Percentiles rank a stretch among this genome's conserved stretches.
Evolutionary conservation across 2,888 invertebrate species (phyloP).

Genomic region (Pammene aurita): DNA sequence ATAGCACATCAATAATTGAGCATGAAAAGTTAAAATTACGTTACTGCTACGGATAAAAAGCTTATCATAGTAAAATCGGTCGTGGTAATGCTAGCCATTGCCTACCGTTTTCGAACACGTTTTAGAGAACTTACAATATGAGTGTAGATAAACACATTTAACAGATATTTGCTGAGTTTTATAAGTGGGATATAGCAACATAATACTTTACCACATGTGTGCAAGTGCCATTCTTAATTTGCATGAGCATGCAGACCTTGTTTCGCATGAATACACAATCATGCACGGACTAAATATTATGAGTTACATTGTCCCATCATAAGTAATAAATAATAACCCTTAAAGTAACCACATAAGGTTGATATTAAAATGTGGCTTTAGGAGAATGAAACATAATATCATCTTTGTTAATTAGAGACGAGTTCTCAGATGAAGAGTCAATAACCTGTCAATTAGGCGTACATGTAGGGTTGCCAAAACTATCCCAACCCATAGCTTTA

Average conservation of each 20-base stretch:
- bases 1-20: too few species aligned
- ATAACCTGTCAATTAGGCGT: constrained; percentile 18
- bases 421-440: constrained; percentile 23
- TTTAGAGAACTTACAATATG: too few species aligned
- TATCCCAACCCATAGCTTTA: not conserved
- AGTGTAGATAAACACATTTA: too few species aligned
- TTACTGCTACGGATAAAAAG: too few species aligned
- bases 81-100: too few species aligned
- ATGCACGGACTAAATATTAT: constrained; percentile 5
- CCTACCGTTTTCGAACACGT: too few species aligned
- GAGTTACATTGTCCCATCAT: constrained; percentile 10
- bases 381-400: constrained; percentile 25
- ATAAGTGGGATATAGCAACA: not conserved
- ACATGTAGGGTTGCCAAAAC: constrained; percentile 6
- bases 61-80: too few species aligned
- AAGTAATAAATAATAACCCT: constrained; percentile 6
- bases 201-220: constrained; percentile 33
- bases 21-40: too few species aligned
- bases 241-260: constrained; percentile 33
- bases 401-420: constrained; percentile 25
- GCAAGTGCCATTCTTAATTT: constrained; percentile 37
- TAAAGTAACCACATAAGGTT: not conserved
- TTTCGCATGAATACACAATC: constrained; percentile 5
- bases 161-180: too few species aligned
- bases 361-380: constrained; percentile 1